These are phyloP conservation scores for Labia minor DNA, from an alignment of 2,888 invertebrate genomes.

Conservation along the genomic window DNA sequence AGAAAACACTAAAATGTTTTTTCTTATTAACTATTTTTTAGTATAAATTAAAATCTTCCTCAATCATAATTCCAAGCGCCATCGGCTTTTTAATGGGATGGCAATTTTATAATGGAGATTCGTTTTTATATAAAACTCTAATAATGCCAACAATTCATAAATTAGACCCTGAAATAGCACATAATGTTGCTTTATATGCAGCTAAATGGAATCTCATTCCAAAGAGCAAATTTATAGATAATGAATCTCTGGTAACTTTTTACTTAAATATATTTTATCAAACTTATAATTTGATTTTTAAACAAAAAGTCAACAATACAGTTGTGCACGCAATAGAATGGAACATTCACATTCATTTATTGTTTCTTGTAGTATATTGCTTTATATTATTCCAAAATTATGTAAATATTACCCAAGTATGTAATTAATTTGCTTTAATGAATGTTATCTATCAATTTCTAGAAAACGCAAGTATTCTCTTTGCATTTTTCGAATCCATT, in stretches of 20 bases:
- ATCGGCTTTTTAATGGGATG: slow-evolving; percentile 53
- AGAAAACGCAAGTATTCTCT: slow-evolving; percentile 63
- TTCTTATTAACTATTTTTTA: too few species aligned
- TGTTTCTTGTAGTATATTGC: too few species aligned
- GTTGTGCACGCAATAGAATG: too few species aligned
- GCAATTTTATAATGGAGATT: slow-evolving; percentile 61
- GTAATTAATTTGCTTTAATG: too few species aligned
- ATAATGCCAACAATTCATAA: slow-evolving; percentile 59
- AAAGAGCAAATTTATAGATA: slow-evolving; percentile 47
- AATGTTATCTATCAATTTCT: slow-evolving; percentile 29
- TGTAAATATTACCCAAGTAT: too few species aligned
- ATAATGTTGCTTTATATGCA: slow-evolving; percentile 62
- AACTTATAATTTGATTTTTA: slow-evolving; percentile 16
- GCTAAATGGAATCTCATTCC: slow-evolving; percentile 68
- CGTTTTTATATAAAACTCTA: slow-evolving; percentile 61
- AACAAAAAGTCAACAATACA: neutral
- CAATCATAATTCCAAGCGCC: slow-evolving; percentile 54
- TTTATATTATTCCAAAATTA: too few species aligned
- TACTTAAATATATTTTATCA: slow-evolving; percentile 8
- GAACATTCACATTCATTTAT: too few species aligned
- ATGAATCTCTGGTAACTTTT: slow-evolving; percentile 49
- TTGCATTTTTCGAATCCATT: slow-evolving; percentile 73
- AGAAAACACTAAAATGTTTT: too few species aligned
- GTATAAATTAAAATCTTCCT: slow-evolving; percentile 57
- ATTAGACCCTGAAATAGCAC: slow-evolving; percentile 72